Evolutionary conservation across 2,113 vertebrate genomes (phyloP).

Genomic region (Apeltes quadracus): DNA sequence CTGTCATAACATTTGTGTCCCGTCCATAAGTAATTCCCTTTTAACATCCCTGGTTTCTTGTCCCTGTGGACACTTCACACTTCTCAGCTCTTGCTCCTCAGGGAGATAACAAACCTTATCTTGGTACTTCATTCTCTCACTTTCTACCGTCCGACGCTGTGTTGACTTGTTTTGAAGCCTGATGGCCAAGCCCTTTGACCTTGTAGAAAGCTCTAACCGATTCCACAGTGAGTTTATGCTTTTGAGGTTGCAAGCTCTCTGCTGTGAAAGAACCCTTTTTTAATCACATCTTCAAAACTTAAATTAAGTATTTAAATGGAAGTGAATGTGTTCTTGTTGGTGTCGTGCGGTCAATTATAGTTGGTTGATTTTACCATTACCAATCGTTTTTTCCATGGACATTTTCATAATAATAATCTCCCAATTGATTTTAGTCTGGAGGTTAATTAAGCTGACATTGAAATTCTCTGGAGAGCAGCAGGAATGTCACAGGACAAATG

Average conservation of each 20-base stretch:
- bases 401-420: conserved; percentile 34
- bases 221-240: conserved; percentile 11
- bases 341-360: background rate
- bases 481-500: conserved; percentile 29
- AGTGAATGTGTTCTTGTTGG: background rate
- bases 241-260: conserved; percentile 5
- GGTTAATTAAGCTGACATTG: conserved; percentile 41
- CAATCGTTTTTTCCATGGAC: conserved; percentile 11
- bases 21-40: background rate
- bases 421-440: background rate
- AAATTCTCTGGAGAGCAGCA: conserved; percentile 24
- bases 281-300: conserved; percentile 11
- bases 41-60: background rate
- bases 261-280: background rate
- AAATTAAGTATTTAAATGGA: background rate
- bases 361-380: background rate
- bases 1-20: background rate
- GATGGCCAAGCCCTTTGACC: conserved; percentile 10
- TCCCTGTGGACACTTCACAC: background rate
- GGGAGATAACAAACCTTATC: conserved; percentile 5
- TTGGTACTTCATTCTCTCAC: background rate
- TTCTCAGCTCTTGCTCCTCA: background rate
- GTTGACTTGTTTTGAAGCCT: conserved; percentile 22
- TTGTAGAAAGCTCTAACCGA: conserved; percentile 3
- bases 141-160: background rate